Conservation (phyloP, 2,888 invertebrate species). For the Caenorhabditis sinica region DNA sequence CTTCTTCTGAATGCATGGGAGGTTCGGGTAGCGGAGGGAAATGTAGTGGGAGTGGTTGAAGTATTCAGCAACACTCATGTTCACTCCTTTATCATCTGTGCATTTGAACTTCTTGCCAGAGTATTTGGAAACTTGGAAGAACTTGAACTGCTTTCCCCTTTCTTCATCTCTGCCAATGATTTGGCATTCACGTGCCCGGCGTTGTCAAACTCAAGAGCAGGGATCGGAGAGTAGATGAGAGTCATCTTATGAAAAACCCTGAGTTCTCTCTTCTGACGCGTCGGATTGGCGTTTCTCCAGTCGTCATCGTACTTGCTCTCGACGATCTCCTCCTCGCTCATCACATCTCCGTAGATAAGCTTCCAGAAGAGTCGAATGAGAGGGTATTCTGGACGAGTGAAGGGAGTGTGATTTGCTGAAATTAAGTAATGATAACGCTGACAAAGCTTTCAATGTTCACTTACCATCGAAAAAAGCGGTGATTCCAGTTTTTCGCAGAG, state of each 20-base stretch:
- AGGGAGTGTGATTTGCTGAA: constrained; percentile 17
- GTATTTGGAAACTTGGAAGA: neutral
- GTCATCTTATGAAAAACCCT: neutral
- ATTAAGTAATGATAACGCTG: neutral
- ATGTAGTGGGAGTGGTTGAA: neutral
- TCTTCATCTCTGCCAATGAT: neutral
- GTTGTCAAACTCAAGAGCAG: neutral
- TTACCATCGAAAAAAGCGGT: constrained; percentile 32
- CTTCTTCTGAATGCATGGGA: constrained; percentile 21
- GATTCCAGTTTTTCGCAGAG: too few species aligned
- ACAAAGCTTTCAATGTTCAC: neutral
- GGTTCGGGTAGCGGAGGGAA: constrained; percentile 27
- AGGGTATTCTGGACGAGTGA: constrained; percentile 35
- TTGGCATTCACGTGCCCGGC: neutral
- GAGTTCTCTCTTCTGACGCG: neutral
- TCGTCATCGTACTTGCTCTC: neutral
- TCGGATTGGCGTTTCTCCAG: neutral
- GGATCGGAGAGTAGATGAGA: neutral
- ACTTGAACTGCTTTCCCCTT: constrained; percentile 15
- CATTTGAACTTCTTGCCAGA: too few species aligned
- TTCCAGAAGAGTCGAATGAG: constrained; percentile 31
- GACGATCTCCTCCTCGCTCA: constrained; percentile 9
- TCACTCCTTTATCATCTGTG: too few species aligned
- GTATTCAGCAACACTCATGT: constrained; percentile 5
- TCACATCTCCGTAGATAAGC: neutral